These are phyloP conservation scores for Cheiracanthium punctorium DNA, from an alignment of 2,888 invertebrate genomes.

Conservation along the genomic window DNA sequence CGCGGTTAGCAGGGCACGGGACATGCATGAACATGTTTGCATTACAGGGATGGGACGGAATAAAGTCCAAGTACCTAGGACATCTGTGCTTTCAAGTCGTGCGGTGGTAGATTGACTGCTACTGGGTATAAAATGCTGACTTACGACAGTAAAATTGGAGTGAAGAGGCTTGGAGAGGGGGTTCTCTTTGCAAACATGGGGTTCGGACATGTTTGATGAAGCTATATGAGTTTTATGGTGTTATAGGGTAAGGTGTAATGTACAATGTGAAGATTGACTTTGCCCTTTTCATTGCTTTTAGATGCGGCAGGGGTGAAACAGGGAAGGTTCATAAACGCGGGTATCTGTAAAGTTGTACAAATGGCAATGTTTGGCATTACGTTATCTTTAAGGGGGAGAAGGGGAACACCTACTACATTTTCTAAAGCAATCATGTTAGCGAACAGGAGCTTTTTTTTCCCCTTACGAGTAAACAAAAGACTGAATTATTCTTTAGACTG, in stretches of 20 bases:
- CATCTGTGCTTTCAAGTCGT: slow-evolving; percentile 51
- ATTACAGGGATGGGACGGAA: slow-evolving; percentile 34
- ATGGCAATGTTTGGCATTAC: neutral
- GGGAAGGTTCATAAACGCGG: neutral
- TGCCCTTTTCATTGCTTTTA: slow-evolving; percentile 17
- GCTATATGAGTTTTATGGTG: slow-evolving; percentile 46
- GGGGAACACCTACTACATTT: too few species aligned
- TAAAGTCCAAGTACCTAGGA: slow-evolving; percentile 53
- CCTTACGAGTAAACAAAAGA: too few species aligned
- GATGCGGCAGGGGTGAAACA: neutral
- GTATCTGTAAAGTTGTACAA: neutral
- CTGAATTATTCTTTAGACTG: too few species aligned
- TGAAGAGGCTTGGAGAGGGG: slow-evolving; percentile 25
- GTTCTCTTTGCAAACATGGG: slow-evolving; percentile 55
- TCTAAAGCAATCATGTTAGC: too few species aligned
- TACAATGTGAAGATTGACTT: slow-evolving; percentile 18
- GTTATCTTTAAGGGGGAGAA: too few species aligned
- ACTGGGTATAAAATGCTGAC: slow-evolving; percentile 59
- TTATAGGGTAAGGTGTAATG: slow-evolving; percentile 22
- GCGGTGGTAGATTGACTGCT: slow-evolving; percentile 55
- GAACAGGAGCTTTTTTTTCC: too few species aligned
- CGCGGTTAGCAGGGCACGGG: slow-evolving; percentile 42
- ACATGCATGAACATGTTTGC: slow-evolving; percentile 45
- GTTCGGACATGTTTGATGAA: slow-evolving; percentile 44
- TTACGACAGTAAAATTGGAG: slow-evolving; percentile 53